Percentiles rank a stretch among this genome's conserved stretches.
Evolutionary conservation across 2,113 vertebrate species (phyloP).

Genomic region (Tylochromis polylepis): DNA sequence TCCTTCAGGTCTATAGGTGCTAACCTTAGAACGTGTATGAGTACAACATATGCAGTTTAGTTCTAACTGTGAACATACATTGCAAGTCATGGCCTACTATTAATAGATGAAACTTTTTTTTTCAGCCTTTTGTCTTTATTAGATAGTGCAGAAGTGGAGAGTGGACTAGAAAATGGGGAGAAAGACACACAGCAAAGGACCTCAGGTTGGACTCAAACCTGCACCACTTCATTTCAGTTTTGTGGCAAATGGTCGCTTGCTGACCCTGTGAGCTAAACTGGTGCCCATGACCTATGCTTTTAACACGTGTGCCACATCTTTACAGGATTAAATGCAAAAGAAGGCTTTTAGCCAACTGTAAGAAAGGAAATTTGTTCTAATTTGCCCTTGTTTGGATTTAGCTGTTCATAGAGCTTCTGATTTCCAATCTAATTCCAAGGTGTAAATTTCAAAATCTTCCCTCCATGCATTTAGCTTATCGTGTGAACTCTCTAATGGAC

Average conservation of each 20-base stretch:
- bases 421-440: fast-evolving
- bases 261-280: neutral
- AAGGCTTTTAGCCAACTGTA: neutral
- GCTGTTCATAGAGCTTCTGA: fast-evolving
- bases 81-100: neutral
- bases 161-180: neutral
- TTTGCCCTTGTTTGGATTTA: neutral
- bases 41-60: neutral
- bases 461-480: fast-evolving
- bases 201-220: neutral
- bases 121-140: neutral
- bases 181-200: neutral
- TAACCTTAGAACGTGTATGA: neutral
- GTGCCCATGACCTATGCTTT: neutral
- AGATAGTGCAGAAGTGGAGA: fast-evolving
- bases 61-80: neutral
- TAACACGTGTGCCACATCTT: neutral
- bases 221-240: no score
- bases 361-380: neutral
- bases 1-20: neutral
- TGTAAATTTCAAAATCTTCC: fast-evolving
- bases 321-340: neutral
- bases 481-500: neutral
- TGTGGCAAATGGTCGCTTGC: no score
- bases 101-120: neutral